A percentile compares a stretch with the other conserved stretches of the same genome.
Conservation (phyloP, 1,140 invertebrate genomes). For the Papilio machaon region DNA sequence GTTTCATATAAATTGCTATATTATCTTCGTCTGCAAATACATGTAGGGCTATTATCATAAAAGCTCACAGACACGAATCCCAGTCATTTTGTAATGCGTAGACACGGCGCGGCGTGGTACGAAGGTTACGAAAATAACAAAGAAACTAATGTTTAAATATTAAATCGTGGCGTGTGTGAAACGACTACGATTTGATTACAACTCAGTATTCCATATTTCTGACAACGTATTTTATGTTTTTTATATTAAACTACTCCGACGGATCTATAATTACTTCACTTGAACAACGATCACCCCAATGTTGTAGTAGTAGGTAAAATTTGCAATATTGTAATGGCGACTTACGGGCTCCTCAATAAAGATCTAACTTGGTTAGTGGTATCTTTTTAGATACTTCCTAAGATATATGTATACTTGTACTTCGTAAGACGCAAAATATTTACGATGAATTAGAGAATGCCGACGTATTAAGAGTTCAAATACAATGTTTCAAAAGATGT, state of each 20-base stretch:
- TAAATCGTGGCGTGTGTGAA: conserved; percentile 22
- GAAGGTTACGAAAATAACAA: conserved; percentile 36
- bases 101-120: conserved; percentile 30
- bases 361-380: too few species aligned
- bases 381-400: too few species aligned
- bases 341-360: too few species aligned
- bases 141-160: conserved; percentile 33
- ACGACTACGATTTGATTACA: neutral
- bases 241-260: neutral
- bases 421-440: neutral
- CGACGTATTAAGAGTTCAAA: neutral
- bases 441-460: neutral
- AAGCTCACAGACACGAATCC: conserved; percentile 25
- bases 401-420: neutral
- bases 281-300: neutral
- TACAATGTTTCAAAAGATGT: neutral
- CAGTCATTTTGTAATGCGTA: conserved; percentile 29
- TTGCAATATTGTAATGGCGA: too few species aligned
- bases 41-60: neutral
- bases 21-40: neutral
- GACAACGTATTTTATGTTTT: neutral
- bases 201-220: neutral
- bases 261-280: neutral
- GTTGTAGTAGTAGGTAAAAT: neutral
- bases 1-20: conserved; percentile 5